Evolutionary conservation across 2,113 vertebrate genomes (phyloP).

Genomic region (Myodes glareolus): DNA sequence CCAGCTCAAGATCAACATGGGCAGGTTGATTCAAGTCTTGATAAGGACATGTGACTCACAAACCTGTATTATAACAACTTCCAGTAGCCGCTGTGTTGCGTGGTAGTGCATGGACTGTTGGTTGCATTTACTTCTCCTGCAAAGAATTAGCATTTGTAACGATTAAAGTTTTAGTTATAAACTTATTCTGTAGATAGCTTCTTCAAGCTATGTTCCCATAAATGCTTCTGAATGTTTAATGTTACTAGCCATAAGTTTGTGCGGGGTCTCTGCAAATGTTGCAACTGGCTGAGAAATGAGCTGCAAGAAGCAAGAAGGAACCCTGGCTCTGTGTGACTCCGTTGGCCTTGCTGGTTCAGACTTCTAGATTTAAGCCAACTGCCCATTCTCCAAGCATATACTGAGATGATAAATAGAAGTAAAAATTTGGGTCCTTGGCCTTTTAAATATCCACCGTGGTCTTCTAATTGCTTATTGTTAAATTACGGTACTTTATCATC

Average conservation of each 20-base stretch:
- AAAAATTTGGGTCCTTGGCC: neutral
- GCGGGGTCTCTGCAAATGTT: neutral
- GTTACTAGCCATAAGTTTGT: neutral
- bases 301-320: no score
- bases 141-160: neutral
- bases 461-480: slow-evolving; percentile 72
- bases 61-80: accelerated
- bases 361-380: slow-evolving; percentile 31
- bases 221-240: slow-evolving; percentile 31
- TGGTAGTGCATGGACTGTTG: neutral
- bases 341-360: neutral
- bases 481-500: slow-evolving; percentile 63
- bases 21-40: neutral
- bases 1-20: neutral
- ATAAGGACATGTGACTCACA: neutral
- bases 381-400: slow-evolving; percentile 36
- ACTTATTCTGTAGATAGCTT: neutral
- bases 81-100: neutral
- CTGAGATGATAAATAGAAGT: slow-evolving; percentile 39
- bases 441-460: slow-evolving; percentile 46
- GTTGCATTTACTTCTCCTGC: neutral
- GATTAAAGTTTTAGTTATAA: neutral
- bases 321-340: neutral
- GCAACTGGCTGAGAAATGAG: neutral
- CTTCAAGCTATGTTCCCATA: slow-evolving; percentile 11